phyloP scores from a whole-genome alignment of 2,113 vertebrate species.

The Boleophthalmus pectinirostris region DNA sequence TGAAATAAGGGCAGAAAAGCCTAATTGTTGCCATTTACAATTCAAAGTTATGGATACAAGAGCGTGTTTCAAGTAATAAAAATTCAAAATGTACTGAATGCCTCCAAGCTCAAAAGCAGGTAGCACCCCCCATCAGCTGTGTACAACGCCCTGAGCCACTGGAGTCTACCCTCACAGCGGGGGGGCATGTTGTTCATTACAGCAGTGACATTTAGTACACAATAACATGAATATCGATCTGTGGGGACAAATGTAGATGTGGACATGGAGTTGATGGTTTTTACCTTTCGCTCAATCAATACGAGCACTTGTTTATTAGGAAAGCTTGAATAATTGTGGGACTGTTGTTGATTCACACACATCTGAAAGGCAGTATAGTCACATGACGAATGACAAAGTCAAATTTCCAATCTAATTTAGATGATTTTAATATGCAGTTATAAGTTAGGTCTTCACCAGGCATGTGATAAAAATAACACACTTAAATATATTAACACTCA shows the following conservation, averaged over 20 bases:
- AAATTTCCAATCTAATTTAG: not conserved
- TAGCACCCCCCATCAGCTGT: slow-evolving; percentile 45
- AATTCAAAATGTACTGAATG: slow-evolving; percentile 24
- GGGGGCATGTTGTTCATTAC: slow-evolving; percentile 26
- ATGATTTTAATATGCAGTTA: too few relatives aligned
- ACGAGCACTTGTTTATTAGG: not conserved
- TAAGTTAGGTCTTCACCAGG: too few relatives aligned
- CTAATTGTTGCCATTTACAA: not conserved
- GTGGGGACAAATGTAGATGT: slow-evolving; percentile 3
- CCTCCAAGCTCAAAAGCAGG: slow-evolving; percentile 58
- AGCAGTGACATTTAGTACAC: slow-evolving; percentile 24
- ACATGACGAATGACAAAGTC: not conserved
- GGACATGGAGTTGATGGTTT: slow-evolving; percentile 6
- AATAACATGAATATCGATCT: slow-evolving; percentile 28
- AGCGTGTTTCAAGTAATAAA: not conserved
- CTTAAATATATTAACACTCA: too few relatives aligned
- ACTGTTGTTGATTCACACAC: not conserved
- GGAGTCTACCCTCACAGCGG: slow-evolving; percentile 23
- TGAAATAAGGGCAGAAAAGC: not conserved
- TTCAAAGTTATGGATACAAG: too few relatives aligned
- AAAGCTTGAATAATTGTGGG: not conserved
- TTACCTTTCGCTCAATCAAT: not conserved
- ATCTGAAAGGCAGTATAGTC: not conserved
- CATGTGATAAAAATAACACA: too few relatives aligned
- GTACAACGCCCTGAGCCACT: slow-evolving; percentile 41